Base-by-base conservation (phyloP, 2,797 vertebrate genomes). In the Muscicapa comitata region DNA sequence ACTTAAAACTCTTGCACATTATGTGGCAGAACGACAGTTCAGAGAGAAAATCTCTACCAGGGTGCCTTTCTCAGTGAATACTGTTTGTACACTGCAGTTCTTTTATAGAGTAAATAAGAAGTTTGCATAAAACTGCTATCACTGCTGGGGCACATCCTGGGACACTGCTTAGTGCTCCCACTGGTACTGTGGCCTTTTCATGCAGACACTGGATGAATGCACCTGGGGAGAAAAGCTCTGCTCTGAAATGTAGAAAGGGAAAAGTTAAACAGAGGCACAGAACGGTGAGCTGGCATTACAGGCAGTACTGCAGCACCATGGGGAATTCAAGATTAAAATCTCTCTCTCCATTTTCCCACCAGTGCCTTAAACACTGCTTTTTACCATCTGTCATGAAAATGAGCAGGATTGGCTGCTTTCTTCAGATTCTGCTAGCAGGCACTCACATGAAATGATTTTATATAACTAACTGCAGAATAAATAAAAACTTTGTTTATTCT, bases 401-500 rank as follows among this genome's bases (percentile, higher is more conserved):
- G 75, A 67, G 51, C 38, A 51, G 65, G 84, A 86, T 57, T 67
- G 92, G 53, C 90, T 77, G 53, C 59, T 68, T 87, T 79, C 86
- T 86, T 90, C 85, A 90, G 82, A 84, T 75, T 87, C 77, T 92
- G 72, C 50, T 87, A 91, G 61, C 71, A 87, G 65, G 78, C 67
- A 59, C 59, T 92, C 55, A 21, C 38, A 33, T 38, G 23, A 82
- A 71, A 89, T 57, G 16, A 68, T 91, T 91, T 94, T 57, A 54
- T 81, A 48, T 78, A 79, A 75, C 71, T 76, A 90, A 53, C 77
- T 38, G 86, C 67, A 74, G 74, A 92, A 91, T 89, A 95, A 95
- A 94, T 71, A 80, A 71, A 91, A 91, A 79, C 77, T 88, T 90
- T 86, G 78, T 95, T 95, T 93, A 77, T 90, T 95, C 88, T 95